Evolutionary conservation across 2,113 vertebrate genomes (phyloP).

Genomic region (Poeciliopsis retropinna): DNA sequence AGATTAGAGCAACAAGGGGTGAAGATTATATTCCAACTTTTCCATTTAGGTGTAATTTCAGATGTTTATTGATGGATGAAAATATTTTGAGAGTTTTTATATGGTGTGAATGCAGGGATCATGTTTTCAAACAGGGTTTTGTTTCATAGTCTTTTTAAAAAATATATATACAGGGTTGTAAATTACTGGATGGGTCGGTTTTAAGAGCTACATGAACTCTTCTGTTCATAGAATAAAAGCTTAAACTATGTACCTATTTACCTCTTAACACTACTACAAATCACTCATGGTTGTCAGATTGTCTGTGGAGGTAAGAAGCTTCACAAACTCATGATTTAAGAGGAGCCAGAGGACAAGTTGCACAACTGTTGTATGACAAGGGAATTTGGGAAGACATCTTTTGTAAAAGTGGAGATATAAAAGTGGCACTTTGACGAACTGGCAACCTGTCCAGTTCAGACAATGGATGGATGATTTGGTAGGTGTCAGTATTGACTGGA

Average conservation of each 20-base stretch:
- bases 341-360: constrained; percentile 6
- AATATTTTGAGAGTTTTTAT: not conserved
- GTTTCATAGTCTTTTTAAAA: not conserved
- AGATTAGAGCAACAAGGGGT: no score
- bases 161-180: not conserved
- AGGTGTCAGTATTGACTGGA: not conserved
- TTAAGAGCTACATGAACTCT: not conserved
- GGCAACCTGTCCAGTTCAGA: no score
- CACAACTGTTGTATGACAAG: constrained; percentile 7
- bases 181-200: not conserved
- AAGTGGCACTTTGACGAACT: not conserved
- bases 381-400: constrained; percentile 5
- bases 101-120: not conserved
- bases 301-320: constrained; percentile 34
- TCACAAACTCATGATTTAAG: constrained; percentile 21
- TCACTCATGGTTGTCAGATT: constrained; percentile 18
- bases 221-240: not conserved
- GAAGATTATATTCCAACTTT: not conserved
- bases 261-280: constrained; percentile 24
- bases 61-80: not conserved
- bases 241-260: not conserved
- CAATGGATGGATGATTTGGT: not conserved
- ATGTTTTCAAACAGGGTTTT: not conserved
- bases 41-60: not conserved
- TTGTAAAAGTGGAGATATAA: not conserved